A percentile compares a stretch with the other conserved stretches of the same genome.
These are phyloP conservation scores for Emydocephalus ijimae DNA, from an alignment of 2,113 vertebrate genomes.

Conservation along the genomic window DNA sequence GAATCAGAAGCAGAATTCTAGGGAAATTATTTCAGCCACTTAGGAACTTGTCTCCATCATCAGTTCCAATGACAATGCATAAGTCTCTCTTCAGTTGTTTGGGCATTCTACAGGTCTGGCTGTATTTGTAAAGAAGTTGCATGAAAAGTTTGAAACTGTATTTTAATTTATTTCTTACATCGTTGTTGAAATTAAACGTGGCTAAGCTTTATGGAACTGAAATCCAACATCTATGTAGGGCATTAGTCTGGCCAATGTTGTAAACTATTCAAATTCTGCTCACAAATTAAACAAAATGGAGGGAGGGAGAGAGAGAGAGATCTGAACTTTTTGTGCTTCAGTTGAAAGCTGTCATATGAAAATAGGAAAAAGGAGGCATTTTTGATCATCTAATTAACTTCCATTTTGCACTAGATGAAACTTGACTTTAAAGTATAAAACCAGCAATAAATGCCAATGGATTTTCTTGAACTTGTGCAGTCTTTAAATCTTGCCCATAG, in stretches of 20 bases:
- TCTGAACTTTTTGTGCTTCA: neutral
- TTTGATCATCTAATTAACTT: neutral
- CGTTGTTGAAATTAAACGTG: neutral
- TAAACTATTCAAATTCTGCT: neutral
- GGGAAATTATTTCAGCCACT: neutral
- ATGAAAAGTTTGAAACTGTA: neutral
- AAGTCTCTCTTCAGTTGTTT: neutral
- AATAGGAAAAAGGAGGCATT: neutral
- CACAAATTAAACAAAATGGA: neutral
- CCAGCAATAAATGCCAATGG: neutral
- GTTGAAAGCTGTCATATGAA: neutral
- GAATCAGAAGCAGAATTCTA: neutral
- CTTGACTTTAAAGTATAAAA: neutral
- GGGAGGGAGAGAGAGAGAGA: neutral
- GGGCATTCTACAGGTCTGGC: neutral
- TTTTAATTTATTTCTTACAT: neutral
- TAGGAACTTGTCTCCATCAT: neutral
- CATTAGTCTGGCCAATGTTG: neutral
- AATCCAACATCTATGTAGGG: neutral
- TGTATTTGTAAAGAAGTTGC: neutral
- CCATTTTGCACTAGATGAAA: neutral
- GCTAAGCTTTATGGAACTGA: neutral
- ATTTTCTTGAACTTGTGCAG: neutral
- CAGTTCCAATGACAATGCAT: neutral
- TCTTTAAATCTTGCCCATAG: neutral